Percentiles rank a stretch among this genome's conserved stretches.
These are phyloP conservation scores for Elephantulus edwardii DNA, from an alignment of 2,113 vertebrate species.

Conservation along the genomic window DNA sequence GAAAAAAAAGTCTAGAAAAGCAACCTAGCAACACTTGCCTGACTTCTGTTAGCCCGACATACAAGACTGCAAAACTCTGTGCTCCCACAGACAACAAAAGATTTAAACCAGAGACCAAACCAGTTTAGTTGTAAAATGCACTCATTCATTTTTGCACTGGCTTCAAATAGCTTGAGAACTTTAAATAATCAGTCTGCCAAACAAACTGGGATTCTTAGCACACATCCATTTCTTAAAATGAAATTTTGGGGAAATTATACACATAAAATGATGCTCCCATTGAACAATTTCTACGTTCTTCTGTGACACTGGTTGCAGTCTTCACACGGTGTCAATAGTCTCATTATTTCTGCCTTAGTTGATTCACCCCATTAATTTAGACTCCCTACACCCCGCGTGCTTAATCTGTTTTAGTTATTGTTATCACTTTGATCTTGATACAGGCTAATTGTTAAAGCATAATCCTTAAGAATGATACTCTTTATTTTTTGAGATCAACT, in stretches of 20 bases:
- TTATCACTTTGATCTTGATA: neutral
- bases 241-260: neutral
- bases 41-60: neutral
- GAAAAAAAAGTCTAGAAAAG: too few species aligned
- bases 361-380: neutral
- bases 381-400: neutral
- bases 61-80: neutral
- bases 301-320: neutral
- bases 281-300: neutral
- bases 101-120: neutral
- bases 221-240: neutral
- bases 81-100: neutral
- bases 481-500: neutral
- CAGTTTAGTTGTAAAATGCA: neutral
- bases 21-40: neutral
- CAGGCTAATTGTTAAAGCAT: neutral
- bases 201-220: neutral
- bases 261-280: neutral
- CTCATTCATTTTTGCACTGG: neutral
- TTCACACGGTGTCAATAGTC: neutral
- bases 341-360: neutral
- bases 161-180: slow-evolving; percentile 9
- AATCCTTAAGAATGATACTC: neutral
- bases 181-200: slow-evolving; percentile 17
- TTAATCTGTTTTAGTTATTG: neutral